Evolutionary conservation across 2,797 vertebrate species (phyloP).

Genomic region (Tenualosa ilisha): DNA sequence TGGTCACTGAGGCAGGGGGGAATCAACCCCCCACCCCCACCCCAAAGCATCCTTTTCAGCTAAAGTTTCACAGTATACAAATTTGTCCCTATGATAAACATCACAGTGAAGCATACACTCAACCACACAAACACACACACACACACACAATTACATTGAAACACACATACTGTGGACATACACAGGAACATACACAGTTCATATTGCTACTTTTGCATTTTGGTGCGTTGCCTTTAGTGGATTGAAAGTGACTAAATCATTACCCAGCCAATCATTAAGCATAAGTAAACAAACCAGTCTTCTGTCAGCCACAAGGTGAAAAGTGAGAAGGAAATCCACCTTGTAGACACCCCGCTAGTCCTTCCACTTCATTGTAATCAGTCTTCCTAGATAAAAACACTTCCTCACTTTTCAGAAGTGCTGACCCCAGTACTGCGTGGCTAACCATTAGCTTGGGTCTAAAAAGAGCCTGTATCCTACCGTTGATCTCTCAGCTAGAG

Average conservation of each 20-base stretch:
- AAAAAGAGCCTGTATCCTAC: slow-evolving; percentile 1
- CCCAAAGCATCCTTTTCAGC: not conserved
- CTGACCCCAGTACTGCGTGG: not conserved
- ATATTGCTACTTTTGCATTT: not conserved
- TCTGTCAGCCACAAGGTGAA: not conserved
- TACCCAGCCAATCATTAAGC: not conserved
- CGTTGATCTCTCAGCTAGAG: not conserved
- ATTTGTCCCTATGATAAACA: not conserved
- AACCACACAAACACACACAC: not conserved
- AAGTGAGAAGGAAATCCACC: not conserved
- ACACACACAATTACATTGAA: slow-evolving; percentile 3
- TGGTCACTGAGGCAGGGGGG: not conserved
- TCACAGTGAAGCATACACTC: not conserved
- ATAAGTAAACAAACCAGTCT: not conserved
- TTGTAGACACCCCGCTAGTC: not conserved
- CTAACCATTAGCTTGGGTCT: slow-evolving; percentile 11
- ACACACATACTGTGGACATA: not conserved
- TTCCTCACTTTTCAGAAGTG: slow-evolving; percentile 2
- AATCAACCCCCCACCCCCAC: not conserved
- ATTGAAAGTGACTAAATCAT: not conserved
- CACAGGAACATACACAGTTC: not conserved
- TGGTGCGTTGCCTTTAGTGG: not conserved
- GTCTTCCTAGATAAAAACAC: slow-evolving; percentile 3
- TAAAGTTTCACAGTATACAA: not conserved
- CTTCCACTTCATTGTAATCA: slow-evolving; percentile 4